Conservation (phyloP, 2,797 vertebrate genomes). For the Pipistrellus pygmaeus region DNA sequence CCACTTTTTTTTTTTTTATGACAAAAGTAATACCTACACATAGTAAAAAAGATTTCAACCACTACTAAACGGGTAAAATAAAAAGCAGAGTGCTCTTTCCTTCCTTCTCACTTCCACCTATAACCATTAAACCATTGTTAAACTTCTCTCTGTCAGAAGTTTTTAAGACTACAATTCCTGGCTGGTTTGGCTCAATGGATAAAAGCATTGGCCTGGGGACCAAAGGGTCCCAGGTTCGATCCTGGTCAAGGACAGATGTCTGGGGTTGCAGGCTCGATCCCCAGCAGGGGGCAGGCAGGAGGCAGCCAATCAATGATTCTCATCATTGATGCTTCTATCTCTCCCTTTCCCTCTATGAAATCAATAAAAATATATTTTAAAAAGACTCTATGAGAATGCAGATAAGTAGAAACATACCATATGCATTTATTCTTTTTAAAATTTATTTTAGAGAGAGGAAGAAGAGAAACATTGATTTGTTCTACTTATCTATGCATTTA, state of each 20-base stretch:
- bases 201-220: too few relatives aligned
- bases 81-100: not conserved
- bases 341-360: too few relatives aligned
- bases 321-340: too few relatives aligned
- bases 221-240: too few relatives aligned
- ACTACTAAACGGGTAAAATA: not conserved
- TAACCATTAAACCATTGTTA: not conserved
- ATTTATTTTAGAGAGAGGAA: not conserved
- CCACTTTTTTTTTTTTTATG: not conserved
- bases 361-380: too few relatives aligned
- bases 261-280: too few relatives aligned
- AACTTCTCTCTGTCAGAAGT: not conserved
- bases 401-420: not conserved
- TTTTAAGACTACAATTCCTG: not conserved
- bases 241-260: too few relatives aligned
- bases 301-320: too few relatives aligned
- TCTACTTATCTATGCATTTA: not conserved
- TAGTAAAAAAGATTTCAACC: not conserved
- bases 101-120: not conserved
- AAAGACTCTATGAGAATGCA: not conserved
- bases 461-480: not conserved
- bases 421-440: not conserved
- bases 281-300: too few relatives aligned
- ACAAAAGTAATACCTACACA: not conserved
- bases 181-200: too few relatives aligned